Conservation (phyloP, 2,888 invertebrate genomes). For the Phanerotoma sp. region DNA sequence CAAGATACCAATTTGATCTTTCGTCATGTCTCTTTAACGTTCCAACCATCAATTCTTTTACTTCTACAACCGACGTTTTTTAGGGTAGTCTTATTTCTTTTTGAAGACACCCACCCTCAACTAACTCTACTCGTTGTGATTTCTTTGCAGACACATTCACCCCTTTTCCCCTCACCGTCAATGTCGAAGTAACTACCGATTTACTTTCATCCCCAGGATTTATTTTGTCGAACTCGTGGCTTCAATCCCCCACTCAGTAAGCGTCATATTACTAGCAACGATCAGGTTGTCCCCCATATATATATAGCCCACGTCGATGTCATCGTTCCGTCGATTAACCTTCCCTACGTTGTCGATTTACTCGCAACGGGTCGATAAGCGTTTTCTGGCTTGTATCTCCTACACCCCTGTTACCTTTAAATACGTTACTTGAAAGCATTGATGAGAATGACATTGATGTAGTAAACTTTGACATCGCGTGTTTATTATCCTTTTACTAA, state of each 20-base stretch:
- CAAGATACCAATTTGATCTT: slow-evolving; percentile 22
- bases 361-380: slow-evolving; percentile 16
- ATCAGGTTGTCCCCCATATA: slow-evolving; percentile 2
- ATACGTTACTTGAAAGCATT: neutral
- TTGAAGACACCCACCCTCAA: slow-evolving; percentile 2
- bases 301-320: slow-evolving; percentile 18
- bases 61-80: too few species aligned
- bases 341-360: slow-evolving; percentile 9
- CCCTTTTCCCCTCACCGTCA: slow-evolving; percentile 4
- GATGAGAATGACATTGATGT: neutral
- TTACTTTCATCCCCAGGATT: slow-evolving; percentile 30
- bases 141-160: slow-evolving; percentile 9
- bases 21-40: slow-evolving; percentile 21
- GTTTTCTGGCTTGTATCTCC: slow-evolving; percentile 12
- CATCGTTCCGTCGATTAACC: slow-evolving; percentile 35
- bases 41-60: slow-evolving; percentile 7
- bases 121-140: slow-evolving; percentile 9
- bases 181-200: slow-evolving; percentile 17
- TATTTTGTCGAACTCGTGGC: slow-evolving; percentile 18
- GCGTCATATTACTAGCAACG: slow-evolving; percentile 1
- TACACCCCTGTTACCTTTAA: neutral
- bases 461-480: neutral
- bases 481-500: too few species aligned
- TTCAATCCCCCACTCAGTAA: neutral
- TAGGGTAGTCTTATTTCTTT: slow-evolving; percentile 19